A percentile compares a stretch with the other conserved stretches of the same genome.
phyloP scores from a whole-genome alignment of 2,888 invertebrate species.

The Drosophila leonis region DNA sequence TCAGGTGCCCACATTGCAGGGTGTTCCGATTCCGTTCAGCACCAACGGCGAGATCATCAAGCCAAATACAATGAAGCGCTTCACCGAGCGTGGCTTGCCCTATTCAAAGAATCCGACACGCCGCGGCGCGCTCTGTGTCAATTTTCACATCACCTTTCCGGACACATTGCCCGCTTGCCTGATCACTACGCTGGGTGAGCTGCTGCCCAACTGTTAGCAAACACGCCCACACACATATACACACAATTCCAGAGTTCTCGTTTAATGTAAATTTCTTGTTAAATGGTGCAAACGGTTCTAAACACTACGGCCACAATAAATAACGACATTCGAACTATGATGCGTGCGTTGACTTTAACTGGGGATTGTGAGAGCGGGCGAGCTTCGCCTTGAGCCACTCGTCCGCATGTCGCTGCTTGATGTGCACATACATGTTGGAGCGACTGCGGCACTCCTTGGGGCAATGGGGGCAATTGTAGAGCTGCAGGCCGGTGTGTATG shows the following conservation, averaged over 20 bases:
- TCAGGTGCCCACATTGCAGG: slow-evolving; percentile 95
- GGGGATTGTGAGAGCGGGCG: slow-evolving; percentile 74
- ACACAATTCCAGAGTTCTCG: neutral
- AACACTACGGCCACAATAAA: slow-evolving; percentile 4
- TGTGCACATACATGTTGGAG: slow-evolving; percentile 83
- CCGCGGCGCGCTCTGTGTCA: slow-evolving; percentile 96
- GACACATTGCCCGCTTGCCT: slow-evolving; percentile 90
- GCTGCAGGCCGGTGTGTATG: slow-evolving; percentile 79
- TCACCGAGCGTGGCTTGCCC: slow-evolving; percentile 95
- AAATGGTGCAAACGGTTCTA: slow-evolving; percentile 11
- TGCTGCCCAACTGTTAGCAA: slow-evolving; percentile 87
- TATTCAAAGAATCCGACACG: slow-evolving; percentile 95
- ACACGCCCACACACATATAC: neutral
- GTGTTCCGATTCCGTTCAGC: slow-evolving; percentile 91
- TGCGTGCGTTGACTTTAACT: slow-evolving; percentile 39
- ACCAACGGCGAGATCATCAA: slow-evolving; percentile 92
- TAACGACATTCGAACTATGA: slow-evolving; percentile 17
- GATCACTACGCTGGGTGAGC: slow-evolving; percentile 94
- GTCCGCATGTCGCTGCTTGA: slow-evolving; percentile 79
- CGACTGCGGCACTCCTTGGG: slow-evolving; percentile 81
- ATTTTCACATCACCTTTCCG: slow-evolving; percentile 97
- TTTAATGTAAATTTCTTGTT: slow-evolving; percentile 43
- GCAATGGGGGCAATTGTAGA: slow-evolving; percentile 82
- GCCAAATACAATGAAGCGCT: slow-evolving; percentile 93
- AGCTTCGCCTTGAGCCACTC: slow-evolving; percentile 81